Evolutionary conservation across 2,797 vertebrate genomes (phyloP).

Genomic region (Valencia hispanica): DNA sequence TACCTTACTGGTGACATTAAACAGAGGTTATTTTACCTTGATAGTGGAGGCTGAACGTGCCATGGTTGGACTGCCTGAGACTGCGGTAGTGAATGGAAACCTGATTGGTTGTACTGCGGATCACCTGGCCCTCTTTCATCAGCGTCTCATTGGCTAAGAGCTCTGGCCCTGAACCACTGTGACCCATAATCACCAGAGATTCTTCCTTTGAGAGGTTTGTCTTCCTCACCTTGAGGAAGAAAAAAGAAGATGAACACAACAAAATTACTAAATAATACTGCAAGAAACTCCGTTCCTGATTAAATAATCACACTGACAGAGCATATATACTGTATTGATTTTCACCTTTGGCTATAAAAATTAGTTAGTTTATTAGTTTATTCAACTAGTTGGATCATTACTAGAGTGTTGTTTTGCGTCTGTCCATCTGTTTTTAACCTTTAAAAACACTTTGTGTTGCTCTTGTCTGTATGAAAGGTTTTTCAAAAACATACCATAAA

Average conservation of each 20-base stretch:
- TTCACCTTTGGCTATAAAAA: not conserved
- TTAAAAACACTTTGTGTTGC: not conserved
- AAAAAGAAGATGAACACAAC: slow-evolving; percentile 2
- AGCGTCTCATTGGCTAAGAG: slow-evolving; percentile 90
- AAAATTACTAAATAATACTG: not conserved
- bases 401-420: not conserved
- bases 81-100: slow-evolving; percentile 92
- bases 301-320: not conserved
- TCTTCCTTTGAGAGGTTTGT: slow-evolving; percentile 91
- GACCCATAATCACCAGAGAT: slow-evolving; percentile 85
- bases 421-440: not conserved
- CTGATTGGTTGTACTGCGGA: slow-evolving; percentile 91
- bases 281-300: not conserved
- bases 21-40: slow-evolving; percentile 80
- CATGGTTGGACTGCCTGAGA: slow-evolving; percentile 82
- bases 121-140: slow-evolving; percentile 91
- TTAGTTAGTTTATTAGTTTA: no score
- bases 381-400: not conserved
- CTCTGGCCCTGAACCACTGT: slow-evolving; percentile 81
- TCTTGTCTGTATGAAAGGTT: no score
- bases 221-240: slow-evolving; percentile 83
- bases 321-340: not conserved
- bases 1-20: not conserved
- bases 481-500: not conserved
- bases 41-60: slow-evolving; percentile 90